Percentiles rank a stretch among this genome's conserved stretches.
These are phyloP conservation scores for Lanius ludovicianus DNA, from an alignment of 2,113 vertebrate species.

Conservation along the genomic window DNA sequence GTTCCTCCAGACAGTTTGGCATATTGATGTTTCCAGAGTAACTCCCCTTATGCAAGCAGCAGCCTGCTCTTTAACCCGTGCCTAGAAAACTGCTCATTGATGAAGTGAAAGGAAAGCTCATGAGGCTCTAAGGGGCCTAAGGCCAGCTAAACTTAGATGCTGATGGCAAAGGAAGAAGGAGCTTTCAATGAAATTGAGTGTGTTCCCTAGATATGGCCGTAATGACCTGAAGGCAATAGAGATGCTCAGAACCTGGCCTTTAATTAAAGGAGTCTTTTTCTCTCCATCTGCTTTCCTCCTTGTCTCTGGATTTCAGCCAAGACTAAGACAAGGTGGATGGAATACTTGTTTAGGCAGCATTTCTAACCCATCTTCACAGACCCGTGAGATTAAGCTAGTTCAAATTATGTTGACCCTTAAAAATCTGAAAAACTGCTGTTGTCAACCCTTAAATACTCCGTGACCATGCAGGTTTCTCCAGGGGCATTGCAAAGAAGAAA, in stretches of 20 bases:
- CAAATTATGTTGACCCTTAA: slow-evolving; percentile 2
- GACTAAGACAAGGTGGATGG: background rate
- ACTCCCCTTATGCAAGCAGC: background rate
- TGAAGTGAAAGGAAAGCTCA: slow-evolving; percentile 37
- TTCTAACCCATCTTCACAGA: background rate
- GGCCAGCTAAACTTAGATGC: slow-evolving; percentile 6
- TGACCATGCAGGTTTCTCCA: background rate
- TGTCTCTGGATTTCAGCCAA: slow-evolving; percentile 12
- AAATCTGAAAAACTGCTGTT: background rate
- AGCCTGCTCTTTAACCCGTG: slow-evolving; percentile 2
- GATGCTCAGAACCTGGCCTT: slow-evolving; percentile 1
- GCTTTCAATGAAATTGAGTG: background rate
- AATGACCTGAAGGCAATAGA: background rate
- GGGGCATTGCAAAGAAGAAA: background rate
- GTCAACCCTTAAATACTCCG: background rate
- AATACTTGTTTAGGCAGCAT: background rate
- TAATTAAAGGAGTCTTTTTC: background rate
- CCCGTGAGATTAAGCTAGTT: background rate
- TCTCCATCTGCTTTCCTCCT: background rate
- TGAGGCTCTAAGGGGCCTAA: slow-evolving; percentile 9
- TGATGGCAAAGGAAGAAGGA: background rate
- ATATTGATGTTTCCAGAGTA: background rate
- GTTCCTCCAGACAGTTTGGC: background rate
- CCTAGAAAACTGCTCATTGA: background rate
- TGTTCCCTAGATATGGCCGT: background rate